Conservation (phyloP, 2,888 invertebrate genomes). For the Eristalis pertinax region DNA sequence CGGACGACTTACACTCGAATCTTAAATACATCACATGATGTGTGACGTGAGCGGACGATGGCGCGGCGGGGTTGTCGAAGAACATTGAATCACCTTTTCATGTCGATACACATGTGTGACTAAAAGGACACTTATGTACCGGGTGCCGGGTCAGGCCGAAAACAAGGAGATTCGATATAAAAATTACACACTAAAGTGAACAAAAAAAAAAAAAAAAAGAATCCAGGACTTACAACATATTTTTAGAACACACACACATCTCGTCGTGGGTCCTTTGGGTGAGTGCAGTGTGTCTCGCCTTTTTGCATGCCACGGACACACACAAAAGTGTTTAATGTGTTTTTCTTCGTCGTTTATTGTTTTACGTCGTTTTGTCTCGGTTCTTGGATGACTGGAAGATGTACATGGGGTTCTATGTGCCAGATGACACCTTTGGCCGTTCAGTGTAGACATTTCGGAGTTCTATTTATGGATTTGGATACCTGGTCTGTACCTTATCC, state of each 20-base stretch:
- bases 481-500: slow-evolving; percentile 25
- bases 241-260: slow-evolving; percentile 56
- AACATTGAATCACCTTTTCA: slow-evolving; percentile 61
- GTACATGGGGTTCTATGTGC: slow-evolving; percentile 2
- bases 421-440: slow-evolving; percentile 37
- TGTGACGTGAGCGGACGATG: background rate
- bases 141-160: slow-evolving; percentile 24
- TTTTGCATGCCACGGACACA: slow-evolving; percentile 52
- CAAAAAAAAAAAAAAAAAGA: slow-evolving; percentile 2
- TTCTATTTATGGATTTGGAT: slow-evolving; percentile 47
- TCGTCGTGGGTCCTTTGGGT: slow-evolving; percentile 18
- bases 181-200: slow-evolving; percentile 7
- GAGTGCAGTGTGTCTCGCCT: slow-evolving; percentile 28
- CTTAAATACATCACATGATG: slow-evolving; percentile 16
- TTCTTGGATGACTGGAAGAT: background rate
- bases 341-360: background rate
- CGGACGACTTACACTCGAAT: slow-evolving; percentile 17
- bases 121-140: slow-evolving; percentile 71
- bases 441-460: slow-evolving; percentile 48
- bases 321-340: slow-evolving; percentile 29
- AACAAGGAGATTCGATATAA: slow-evolving; percentile 51
- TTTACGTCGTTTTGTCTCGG: slow-evolving; percentile 41
- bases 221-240: slow-evolving; percentile 47
- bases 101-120: slow-evolving; percentile 69
- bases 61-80: background rate